phyloP scores from a whole-genome alignment of 2,113 vertebrate species.

The Channa maculata region DNA sequence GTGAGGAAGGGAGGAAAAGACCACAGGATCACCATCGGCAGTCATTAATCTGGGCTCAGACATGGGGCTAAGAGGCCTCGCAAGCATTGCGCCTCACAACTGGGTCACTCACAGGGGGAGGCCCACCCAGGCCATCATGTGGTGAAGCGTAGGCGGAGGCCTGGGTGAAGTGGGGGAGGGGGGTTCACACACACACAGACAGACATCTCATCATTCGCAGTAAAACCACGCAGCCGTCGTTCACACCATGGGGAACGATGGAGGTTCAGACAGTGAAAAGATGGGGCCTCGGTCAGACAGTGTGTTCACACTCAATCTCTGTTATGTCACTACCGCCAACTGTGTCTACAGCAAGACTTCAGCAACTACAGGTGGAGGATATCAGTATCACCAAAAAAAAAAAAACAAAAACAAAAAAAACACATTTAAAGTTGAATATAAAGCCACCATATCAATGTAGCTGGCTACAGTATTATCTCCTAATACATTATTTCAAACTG shows the following conservation, averaged over 20 bases:
- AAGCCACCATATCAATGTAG: constrained; percentile 16
- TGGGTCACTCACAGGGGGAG: constrained; percentile 81
- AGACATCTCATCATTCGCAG: constrained; percentile 65
- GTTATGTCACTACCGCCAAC: constrained; percentile 7
- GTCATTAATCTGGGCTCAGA: constrained; percentile 88
- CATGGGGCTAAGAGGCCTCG: constrained; percentile 78
- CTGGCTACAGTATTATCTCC: background rate
- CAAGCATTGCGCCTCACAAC: constrained; percentile 78
- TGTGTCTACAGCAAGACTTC: constrained; percentile 36
- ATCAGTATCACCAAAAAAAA: background rate
- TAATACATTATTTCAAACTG: constrained; percentile 7
- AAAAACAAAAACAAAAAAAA: background rate
- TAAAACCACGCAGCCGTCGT: constrained; percentile 63
- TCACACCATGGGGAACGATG: constrained; percentile 59
- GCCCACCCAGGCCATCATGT: constrained; percentile 79
- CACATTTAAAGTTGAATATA: background rate
- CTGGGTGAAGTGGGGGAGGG: constrained; percentile 58
- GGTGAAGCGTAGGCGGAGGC: constrained; percentile 71
- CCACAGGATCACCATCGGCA: constrained; percentile 78
- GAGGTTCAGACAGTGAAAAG: constrained; percentile 62
- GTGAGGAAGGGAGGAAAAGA: constrained; percentile 56
- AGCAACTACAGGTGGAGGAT: constrained; percentile 44
- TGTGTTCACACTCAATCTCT: constrained; percentile 29
- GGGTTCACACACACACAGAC: constrained; percentile 37
- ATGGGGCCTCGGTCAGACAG: constrained; percentile 18